Conservation (phyloP, 2,797 vertebrate species). For the Smutsia temminckii region DNA sequence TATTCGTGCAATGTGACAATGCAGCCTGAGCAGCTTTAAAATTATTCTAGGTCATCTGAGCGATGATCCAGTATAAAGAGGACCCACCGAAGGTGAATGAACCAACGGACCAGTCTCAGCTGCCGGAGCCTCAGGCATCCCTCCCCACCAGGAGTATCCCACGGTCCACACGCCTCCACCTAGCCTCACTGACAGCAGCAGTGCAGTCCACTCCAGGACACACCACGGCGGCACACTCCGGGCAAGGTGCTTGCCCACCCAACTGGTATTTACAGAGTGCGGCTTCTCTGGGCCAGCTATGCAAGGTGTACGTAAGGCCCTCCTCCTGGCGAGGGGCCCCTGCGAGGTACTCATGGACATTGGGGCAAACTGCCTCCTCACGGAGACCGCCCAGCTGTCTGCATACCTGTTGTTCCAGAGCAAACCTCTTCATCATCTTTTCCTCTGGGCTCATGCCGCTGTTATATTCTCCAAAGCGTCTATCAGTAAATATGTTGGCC, state of each 20-base stretch:
- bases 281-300: background rate
- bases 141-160: rapidly evolving
- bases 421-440: constrained; percentile 94
- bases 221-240: rapidly evolving
- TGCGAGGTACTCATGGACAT: too few relatives aligned
- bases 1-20: background rate
- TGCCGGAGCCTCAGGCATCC: rapidly evolving
- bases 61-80: background rate
- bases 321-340: too few relatives aligned
- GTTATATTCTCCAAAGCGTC: constrained; percentile 94
- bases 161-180: background rate
- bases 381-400: rapidly evolving
- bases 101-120: background rate
- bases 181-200: background rate
- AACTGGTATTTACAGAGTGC: background rate
- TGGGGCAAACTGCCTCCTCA: too few relatives aligned
- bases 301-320: background rate
- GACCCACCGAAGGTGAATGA: background rate
- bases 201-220: background rate
- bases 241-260: background rate
- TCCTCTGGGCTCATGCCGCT: constrained; percentile 92
- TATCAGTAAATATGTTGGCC: constrained; percentile 91
- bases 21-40: background rate
- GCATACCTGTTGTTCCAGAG: constrained; percentile 95
- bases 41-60: background rate